phyloP scores from a whole-genome alignment of 2,888 invertebrate species.

The Drosophila robusta region DNA sequence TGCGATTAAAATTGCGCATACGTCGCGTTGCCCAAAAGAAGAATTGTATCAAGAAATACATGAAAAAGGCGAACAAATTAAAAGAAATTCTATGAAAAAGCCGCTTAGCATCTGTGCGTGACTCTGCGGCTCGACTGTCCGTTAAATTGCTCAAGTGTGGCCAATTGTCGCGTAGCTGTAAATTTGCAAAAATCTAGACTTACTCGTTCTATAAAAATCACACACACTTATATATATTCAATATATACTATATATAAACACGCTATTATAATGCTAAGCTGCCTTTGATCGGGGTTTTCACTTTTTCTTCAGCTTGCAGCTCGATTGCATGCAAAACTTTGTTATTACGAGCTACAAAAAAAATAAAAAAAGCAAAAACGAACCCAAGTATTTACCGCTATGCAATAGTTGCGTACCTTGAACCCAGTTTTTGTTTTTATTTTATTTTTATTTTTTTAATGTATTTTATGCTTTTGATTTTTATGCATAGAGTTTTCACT shows the following conservation, averaged over 20 bases:
- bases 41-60: background rate
- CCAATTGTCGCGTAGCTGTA: constrained; percentile 53
- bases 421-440: constrained; percentile 37
- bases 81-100: constrained; percentile 37
- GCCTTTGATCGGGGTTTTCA: constrained; percentile 50
- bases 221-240: no score
- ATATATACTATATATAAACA: constrained; percentile 1
- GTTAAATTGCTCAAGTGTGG: constrained; percentile 64
- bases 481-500: constrained; percentile 49
- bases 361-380: background rate
- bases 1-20: constrained; percentile 66
- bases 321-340: constrained; percentile 56
- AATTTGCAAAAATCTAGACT: constrained; percentile 25
- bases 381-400: constrained; percentile 38
- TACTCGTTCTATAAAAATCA: constrained; percentile 45
- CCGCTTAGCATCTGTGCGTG: constrained; percentile 64
- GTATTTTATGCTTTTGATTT: constrained; percentile 32
- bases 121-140: constrained; percentile 57
- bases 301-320: constrained; percentile 45
- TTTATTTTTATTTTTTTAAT: constrained; percentile 17
- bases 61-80: no score
- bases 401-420: constrained; percentile 54
- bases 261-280: constrained; percentile 23
- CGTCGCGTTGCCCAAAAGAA: constrained; percentile 52
- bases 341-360: constrained; percentile 20